Conservation (phyloP, 2,888 invertebrate species). For the Odontocolon sp. region DNA sequence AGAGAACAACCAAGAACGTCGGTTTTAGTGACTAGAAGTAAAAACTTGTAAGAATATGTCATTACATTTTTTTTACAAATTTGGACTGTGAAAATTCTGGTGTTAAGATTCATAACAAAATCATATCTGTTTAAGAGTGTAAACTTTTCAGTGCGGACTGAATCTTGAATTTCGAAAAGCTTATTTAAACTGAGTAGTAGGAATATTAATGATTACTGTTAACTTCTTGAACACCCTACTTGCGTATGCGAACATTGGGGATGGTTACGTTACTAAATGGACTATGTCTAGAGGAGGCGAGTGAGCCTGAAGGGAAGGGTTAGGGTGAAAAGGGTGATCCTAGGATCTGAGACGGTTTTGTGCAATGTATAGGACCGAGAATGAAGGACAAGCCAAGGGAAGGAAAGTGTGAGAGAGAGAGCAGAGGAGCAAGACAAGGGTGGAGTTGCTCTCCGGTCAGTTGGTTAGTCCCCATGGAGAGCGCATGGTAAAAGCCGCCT, state of each 20-base stretch:
- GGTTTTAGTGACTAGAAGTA: background rate
- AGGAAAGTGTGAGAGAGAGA: slow-evolving; percentile 5
- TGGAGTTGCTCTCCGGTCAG: slow-evolving; percentile 50
- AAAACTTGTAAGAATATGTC: slow-evolving; percentile 22
- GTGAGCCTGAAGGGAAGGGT: slow-evolving; percentile 50
- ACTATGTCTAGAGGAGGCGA: slow-evolving; percentile 14
- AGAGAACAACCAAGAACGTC: slow-evolving; percentile 40
- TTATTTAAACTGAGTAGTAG: slow-evolving; percentile 31
- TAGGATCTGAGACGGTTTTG: slow-evolving; percentile 52
- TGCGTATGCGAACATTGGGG: slow-evolving; percentile 8
- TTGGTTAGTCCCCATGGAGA: slow-evolving; percentile 53
- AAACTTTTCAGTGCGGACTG: too few species aligned
- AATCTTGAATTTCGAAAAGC: slow-evolving; percentile 28
- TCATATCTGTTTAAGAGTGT: too few species aligned
- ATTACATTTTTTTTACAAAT: slow-evolving; percentile 28
- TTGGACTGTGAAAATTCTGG: too few species aligned
- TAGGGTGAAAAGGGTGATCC: slow-evolving; percentile 55
- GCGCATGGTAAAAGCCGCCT: slow-evolving; percentile 23
- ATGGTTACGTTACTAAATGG: slow-evolving; percentile 6
- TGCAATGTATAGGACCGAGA: slow-evolving; percentile 49
- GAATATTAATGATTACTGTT: slow-evolving; percentile 20
- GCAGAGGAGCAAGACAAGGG: slow-evolving; percentile 25
- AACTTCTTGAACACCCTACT: background rate
- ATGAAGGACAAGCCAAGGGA: slow-evolving; percentile 26
- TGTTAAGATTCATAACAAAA: background rate